Base-by-base conservation (phyloP, 1,140 invertebrate genomes). In the Apis cerana region DNA sequence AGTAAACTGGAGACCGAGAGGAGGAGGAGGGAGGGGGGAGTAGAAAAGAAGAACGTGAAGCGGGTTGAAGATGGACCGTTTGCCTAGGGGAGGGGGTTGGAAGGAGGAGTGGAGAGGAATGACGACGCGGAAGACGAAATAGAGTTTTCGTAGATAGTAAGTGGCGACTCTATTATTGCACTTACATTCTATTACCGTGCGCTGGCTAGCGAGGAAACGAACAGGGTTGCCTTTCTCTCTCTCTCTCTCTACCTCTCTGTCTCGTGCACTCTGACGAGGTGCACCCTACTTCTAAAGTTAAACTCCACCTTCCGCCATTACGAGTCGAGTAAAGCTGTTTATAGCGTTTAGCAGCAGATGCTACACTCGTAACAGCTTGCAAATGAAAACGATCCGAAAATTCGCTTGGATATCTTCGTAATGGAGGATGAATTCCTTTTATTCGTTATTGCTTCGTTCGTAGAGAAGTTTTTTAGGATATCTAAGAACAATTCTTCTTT, bases 291-390 rank as follows among this genome's bases (percentile, higher is more conserved):
- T 85, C 86, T 81, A 76, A 91, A 91, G 84, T 92, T 92, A 88
- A 90, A 88, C 89, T 89, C 82, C 68, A 54, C 82, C 85, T 88
- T 80, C 64, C 84, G 83, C 88, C 85, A 87, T 91, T 91, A 90
- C 88, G 86, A 83, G 88, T 80, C 65, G 82, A 90, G 87, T 84
- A 86, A 90, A 91, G 85, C 88, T 92, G 91, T 92, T 92, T 91
- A 92, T 91, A 88, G 91, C 90, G 82, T 90, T 91, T 91, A 92
- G 85, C 85, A 85, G 90, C 91, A 92, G 91, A 91, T 91, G 91
- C 86, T 90, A 85, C 91, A 88, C 89, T 86, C 86, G 91, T 91
- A 92, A 91, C 91, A 92, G 90, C 90, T 92, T 92, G 91, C 89
- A 91, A 92, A 92, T 92, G 91, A 92, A 91, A 90, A 90, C 91